phyloP scores from a whole-genome alignment of 2,797 vertebrate genomes.

The Poecile montanus region DNA sequence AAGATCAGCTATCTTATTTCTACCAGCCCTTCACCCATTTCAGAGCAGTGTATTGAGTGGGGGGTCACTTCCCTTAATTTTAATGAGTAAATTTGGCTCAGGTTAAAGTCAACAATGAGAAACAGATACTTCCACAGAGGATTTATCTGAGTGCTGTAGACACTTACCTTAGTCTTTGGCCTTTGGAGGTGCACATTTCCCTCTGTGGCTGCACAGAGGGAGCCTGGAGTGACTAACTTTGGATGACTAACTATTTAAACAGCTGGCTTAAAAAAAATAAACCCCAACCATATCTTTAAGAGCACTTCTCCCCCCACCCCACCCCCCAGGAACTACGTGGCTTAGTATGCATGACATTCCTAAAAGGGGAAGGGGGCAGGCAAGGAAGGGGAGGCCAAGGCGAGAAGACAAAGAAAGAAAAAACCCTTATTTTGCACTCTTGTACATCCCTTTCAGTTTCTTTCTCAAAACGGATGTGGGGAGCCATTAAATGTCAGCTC shows the following conservation, averaged over 20 bases:
- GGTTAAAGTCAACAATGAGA: not conserved
- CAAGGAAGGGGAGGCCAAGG: not conserved
- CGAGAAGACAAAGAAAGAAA: no score
- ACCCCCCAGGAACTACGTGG: not conserved
- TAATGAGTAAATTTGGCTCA: not conserved
- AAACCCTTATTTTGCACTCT: not conserved
- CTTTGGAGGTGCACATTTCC: not conserved
- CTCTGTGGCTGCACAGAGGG: not conserved
- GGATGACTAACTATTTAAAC: not conserved
- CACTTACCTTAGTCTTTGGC: not conserved
- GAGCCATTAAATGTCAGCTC: not conserved
- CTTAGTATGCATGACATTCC: not conserved
- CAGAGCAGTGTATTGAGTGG: not conserved
- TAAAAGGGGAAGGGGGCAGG: not conserved
- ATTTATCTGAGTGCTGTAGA: not conserved
- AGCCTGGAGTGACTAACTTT: not conserved
- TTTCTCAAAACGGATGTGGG: not conserved
- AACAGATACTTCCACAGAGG: not conserved
- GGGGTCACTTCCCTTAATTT: not conserved
- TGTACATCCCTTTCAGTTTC: not conserved
- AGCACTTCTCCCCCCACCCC: fast-evolving
- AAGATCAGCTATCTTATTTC: not conserved
- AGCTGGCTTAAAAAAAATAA: conserved; percentile 6
- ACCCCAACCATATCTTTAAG: not conserved
- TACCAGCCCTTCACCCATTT: not conserved